Base-by-base conservation (phyloP, 2,113 vertebrate species). In the Cacatua alba region DNA sequence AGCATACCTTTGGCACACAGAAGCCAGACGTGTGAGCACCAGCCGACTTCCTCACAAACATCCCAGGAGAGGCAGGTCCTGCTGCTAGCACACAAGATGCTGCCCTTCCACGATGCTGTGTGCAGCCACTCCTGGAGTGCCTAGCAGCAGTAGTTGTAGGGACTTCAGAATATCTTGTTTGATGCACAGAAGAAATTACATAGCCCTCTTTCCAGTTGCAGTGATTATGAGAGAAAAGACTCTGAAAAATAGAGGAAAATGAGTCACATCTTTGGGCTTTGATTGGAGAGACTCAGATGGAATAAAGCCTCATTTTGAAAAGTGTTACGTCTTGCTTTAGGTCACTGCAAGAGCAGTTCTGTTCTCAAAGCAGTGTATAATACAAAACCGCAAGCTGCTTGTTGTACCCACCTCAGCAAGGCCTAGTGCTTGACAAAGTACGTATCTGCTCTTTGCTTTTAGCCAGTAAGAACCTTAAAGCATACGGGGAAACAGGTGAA, bases 171-270 rank as follows among this genome's bases (percentile, higher is more conserved):
- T 8, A 2, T 15, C 59, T 49, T 62, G 13, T 62, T 37, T 60
- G 49, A 31, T 49, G 67, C 53, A 28, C 0, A 0, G 59, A 33
- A 76, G 37, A 44, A 37, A 77, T 59, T 33, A 29, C 8, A 31
- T 55, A 28, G 52, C 41, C 17, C 7, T 87, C 74, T 79, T 79
- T 72, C 63, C 75, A 91, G 17, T 1, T 65, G 26, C 31, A 25
- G 31, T 49, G 84, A 82, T 77, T 86, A 29, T 68, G 24, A 92
- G 64, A 96, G 69, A 60, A 94, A 97, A 94, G 51, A 75, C 82
- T 52, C 82, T 69, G 55, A 76, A 89, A 93, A 75, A 65, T 7
- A 53, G 55, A 88, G 44, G 33, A 79, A 92, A 97, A 92, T 68
- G 25, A 70, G 48, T 91, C 83, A 77, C 52, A 65, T 74, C 48